phyloP scores from a whole-genome alignment of 35 echinoderm and acorn worm species.

The Nesometra sesokonis region DNA sequence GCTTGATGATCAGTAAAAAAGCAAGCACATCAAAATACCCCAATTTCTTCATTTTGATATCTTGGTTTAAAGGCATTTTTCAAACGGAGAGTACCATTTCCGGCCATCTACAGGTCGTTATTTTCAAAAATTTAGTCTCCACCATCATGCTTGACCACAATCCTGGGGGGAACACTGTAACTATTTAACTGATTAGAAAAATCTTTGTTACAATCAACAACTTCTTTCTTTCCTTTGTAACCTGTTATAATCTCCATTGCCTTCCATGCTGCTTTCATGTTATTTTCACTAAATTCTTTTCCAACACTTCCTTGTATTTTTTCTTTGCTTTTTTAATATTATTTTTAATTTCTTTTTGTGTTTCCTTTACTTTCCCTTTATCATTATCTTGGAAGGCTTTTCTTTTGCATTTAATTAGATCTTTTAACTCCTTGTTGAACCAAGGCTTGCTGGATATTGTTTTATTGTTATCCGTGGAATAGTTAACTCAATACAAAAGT shows the following conservation, averaged over 20 bases:
- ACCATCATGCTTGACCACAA: no score
- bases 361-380: no score
- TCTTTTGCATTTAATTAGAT: not conserved
- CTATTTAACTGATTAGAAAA: not conserved
- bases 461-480: not conserved
- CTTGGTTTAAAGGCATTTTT: no score
- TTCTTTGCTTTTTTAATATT: not conserved
- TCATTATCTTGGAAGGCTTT: no score
- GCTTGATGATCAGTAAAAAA: no score
- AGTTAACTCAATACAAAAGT: not conserved
- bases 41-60: no score
- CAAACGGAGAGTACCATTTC: no score
- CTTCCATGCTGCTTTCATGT: constrained; percentile 3
- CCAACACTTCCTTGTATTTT: not conserved
- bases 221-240: not conserved
- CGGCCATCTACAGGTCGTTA: no score
- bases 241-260: not conserved
- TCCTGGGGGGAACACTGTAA: no score
- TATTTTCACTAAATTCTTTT: constrained; percentile 1
- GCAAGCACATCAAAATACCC: no score
- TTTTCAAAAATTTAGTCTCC: no score
- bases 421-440: not conserved
- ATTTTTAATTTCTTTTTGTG: not conserved
- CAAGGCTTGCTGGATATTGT: constrained; percentile 8
- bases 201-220: not conserved